A percentile compares a stretch with the other conserved stretches of the same genome.
phyloP scores from a whole-genome alignment of 2,888 invertebrate genomes.

The Argyresthia albistria region DNA sequence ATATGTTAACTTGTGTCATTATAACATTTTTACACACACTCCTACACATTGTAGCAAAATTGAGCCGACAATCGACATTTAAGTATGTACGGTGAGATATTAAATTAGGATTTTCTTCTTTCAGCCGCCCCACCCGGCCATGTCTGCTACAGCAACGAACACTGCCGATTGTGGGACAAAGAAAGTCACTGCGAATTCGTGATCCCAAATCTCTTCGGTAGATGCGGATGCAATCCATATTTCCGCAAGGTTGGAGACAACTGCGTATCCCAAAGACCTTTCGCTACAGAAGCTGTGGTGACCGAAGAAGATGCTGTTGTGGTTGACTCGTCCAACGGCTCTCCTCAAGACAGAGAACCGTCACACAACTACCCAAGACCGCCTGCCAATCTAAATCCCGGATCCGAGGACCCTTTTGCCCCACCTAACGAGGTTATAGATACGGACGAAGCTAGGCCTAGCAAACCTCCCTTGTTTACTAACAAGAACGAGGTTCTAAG shows the following conservation, averaged over 20 bases:
- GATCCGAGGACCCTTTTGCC: slow-evolving; percentile 26
- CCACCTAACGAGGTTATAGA: slow-evolving; percentile 26
- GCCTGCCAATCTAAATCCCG: slow-evolving; percentile 21
- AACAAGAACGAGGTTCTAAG: slow-evolving; percentile 51
- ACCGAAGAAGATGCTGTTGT: slow-evolving; percentile 43
- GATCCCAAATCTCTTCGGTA: slow-evolving; percentile 90
- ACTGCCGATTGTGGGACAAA: slow-evolving; percentile 87
- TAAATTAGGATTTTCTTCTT: slow-evolving; percentile 20
- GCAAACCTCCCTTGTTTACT: slow-evolving; percentile 41
- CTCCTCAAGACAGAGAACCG: slow-evolving; percentile 18
- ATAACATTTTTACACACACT: no score
- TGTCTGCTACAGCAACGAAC: slow-evolving; percentile 91
- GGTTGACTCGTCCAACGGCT: slow-evolving; percentile 23
- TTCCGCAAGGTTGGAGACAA: slow-evolving; percentile 76
- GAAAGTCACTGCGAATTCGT: slow-evolving; percentile 91
- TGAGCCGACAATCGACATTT: no score
- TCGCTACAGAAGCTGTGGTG: slow-evolving; percentile 49
- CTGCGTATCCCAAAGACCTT: slow-evolving; percentile 63
- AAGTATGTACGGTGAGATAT: not conserved
- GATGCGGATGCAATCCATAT: slow-evolving; percentile 85
- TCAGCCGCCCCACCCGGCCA: slow-evolving; percentile 90
- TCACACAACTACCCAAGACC: slow-evolving; percentile 25
- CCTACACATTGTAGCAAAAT: no score
- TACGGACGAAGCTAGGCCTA: slow-evolving; percentile 40
- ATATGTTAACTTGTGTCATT: no score